These are phyloP conservation scores for Cerastis rubricosa DNA, from an alignment of 2,888 invertebrate genomes.

Conservation along the genomic window DNA sequence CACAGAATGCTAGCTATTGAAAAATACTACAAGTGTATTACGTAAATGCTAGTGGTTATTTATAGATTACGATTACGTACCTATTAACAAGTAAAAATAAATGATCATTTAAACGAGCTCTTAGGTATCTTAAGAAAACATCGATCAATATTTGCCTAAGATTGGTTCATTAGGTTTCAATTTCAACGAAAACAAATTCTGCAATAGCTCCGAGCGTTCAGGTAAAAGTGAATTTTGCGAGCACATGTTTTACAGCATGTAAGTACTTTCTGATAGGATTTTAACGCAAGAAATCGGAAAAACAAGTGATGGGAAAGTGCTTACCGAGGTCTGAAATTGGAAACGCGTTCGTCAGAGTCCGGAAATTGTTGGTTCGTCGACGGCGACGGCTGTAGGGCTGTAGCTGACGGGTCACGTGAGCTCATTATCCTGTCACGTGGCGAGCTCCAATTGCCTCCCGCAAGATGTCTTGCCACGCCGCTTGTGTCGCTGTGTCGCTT, in stretches of 20 bases:
- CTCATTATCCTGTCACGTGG: constrained; percentile 83
- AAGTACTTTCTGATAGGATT: constrained; percentile 58
- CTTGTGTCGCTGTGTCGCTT: constrained; percentile 22
- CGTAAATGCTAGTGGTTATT: constrained; percentile 7
- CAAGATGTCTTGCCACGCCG: constrained; percentile 62
- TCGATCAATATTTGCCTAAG: constrained; percentile 49
- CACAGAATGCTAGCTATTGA: neutral
- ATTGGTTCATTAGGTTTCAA: constrained; percentile 63
- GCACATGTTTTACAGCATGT: constrained; percentile 44
- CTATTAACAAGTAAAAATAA: neutral
- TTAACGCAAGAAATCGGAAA: constrained; percentile 74
- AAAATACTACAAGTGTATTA: constrained; percentile 22
- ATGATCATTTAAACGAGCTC: neutral
- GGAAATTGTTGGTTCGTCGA: constrained; percentile 86
- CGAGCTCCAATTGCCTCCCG: constrained; percentile 66
- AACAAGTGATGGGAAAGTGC: constrained; percentile 83
- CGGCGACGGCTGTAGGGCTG: constrained; percentile 67
- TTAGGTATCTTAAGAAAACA: constrained; percentile 13
- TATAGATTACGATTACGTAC: neutral
- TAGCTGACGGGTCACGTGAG: constrained; percentile 81
- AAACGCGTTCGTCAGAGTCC: constrained; percentile 86
- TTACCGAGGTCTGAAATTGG: constrained; percentile 88
- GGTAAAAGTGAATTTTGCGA: constrained; percentile 61
- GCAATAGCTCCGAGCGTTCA: constrained; percentile 52
- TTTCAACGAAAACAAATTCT: constrained; percentile 58